phyloP scores from a whole-genome alignment of 2,797 vertebrate genomes.

The Ceryle rudis region DNA sequence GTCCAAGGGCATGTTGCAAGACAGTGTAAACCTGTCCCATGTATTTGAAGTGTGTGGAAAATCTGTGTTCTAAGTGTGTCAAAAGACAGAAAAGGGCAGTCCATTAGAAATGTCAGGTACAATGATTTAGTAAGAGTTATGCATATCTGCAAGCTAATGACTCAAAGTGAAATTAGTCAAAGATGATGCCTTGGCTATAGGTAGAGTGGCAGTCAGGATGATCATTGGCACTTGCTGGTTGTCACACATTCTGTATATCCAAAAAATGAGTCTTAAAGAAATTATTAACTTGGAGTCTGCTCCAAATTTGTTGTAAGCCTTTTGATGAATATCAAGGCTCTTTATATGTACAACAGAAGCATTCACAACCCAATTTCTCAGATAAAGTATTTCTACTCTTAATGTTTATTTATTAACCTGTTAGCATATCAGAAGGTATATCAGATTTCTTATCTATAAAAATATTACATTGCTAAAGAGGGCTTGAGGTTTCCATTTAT shows the following conservation, averaged over 20 bases:
- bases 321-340: background rate
- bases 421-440: background rate
- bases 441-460: background rate
- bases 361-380: background rate
- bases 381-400: background rate
- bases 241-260: background rate
- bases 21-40: background rate
- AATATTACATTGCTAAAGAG: background rate
- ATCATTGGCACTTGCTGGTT: background rate
- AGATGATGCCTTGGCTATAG: background rate
- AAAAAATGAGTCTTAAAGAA: background rate
- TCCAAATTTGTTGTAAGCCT: background rate
- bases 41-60: background rate
- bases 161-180: background rate
- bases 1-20: background rate
- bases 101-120: background rate
- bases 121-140: background rate
- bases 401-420: conserved; percentile 9
- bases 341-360: background rate
- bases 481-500: background rate
- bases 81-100: background rate
- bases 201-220: background rate
- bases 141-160: background rate
- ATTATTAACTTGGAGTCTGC: background rate
- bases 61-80: background rate